These are phyloP conservation scores for Morone chrysops DNA, from an alignment of 2,113 vertebrate species.

Conservation along the genomic window DNA sequence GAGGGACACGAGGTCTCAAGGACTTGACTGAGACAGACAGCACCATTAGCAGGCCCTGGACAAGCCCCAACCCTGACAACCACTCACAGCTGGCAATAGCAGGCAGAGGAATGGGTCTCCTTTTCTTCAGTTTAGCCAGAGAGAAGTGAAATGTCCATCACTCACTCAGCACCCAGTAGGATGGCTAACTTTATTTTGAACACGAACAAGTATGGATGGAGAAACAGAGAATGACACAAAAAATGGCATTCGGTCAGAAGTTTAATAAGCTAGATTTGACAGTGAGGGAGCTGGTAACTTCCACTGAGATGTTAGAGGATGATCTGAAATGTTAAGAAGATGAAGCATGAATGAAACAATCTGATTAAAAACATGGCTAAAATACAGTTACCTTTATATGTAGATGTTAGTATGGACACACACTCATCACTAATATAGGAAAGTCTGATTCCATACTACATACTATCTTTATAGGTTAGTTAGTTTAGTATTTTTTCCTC, in stretches of 20 bases:
- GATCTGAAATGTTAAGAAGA: not conserved
- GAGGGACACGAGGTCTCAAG: slow-evolving; percentile 53
- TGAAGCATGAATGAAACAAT: not conserved
- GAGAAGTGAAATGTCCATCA: slow-evolving; percentile 72
- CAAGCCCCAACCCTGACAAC: slow-evolving; percentile 66
- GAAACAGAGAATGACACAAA: slow-evolving; percentile 16
- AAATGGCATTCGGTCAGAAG: slow-evolving; percentile 8
- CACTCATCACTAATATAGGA: not conserved
- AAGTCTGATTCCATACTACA: not conserved
- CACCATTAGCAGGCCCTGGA: slow-evolving; percentile 71
- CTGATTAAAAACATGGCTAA: not conserved
- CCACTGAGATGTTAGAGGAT: not conserved
- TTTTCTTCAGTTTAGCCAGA: slow-evolving; percentile 62
- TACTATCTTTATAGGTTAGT: not conserved
- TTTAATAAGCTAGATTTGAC: slow-evolving; percentile 24
- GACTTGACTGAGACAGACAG: slow-evolving; percentile 73
- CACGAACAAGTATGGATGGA: slow-evolving; percentile 34
- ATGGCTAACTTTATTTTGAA: slow-evolving; percentile 42
- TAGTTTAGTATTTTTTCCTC: too few species aligned
- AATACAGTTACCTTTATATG: not conserved
- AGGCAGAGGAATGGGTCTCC: slow-evolving; percentile 58
- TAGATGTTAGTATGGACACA: not conserved
- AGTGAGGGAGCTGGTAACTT: not conserved
- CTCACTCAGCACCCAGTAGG: slow-evolving; percentile 54
- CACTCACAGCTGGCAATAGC: slow-evolving; percentile 63